These are phyloP conservation scores for Cryptoblepharus egeriae DNA, from an alignment of 2,797 vertebrate species.

Conservation along the genomic window DNA sequence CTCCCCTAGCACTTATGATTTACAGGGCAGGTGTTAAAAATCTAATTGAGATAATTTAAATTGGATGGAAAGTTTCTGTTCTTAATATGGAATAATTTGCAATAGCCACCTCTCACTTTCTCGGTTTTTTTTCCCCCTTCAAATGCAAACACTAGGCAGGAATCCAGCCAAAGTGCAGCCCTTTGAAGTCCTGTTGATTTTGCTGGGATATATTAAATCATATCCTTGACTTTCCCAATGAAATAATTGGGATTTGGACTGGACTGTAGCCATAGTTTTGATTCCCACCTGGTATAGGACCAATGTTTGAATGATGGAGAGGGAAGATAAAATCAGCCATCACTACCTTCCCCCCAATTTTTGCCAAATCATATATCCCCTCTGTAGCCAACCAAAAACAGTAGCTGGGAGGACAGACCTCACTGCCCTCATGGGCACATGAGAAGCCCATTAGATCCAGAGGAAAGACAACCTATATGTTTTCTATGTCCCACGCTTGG, in stretches of 20 bases:
- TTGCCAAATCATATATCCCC: too few species aligned
- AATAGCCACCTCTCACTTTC: constrained; percentile 24
- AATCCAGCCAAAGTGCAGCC: not conserved
- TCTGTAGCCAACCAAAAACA: too few species aligned
- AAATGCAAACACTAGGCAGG: not conserved
- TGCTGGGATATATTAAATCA: not conserved
- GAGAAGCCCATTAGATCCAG: not conserved
- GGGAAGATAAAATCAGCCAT: too few species aligned
- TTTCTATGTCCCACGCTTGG: too few species aligned
- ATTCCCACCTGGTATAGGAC: not conserved
- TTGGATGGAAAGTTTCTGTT: constrained; percentile 56
- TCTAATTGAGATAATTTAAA: constrained; percentile 50
- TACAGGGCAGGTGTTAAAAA: constrained; percentile 66
- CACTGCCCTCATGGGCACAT: too few species aligned
- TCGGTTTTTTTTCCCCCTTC: constrained; percentile 4
- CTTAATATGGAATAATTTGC: constrained; percentile 51
- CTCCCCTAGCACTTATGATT: constrained; percentile 51
- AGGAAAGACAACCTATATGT: not conserved
- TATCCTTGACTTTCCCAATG: not conserved
- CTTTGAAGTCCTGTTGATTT: constrained; percentile 4
- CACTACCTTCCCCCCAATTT: too few species aligned
- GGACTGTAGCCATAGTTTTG: not conserved
- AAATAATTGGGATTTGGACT: not conserved
- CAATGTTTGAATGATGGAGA: too few species aligned
- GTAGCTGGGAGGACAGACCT: too few species aligned